These are phyloP conservation scores for Galerucella nymphaeae DNA, from an alignment of 2,888 invertebrate species.

Conservation along the genomic window DNA sequence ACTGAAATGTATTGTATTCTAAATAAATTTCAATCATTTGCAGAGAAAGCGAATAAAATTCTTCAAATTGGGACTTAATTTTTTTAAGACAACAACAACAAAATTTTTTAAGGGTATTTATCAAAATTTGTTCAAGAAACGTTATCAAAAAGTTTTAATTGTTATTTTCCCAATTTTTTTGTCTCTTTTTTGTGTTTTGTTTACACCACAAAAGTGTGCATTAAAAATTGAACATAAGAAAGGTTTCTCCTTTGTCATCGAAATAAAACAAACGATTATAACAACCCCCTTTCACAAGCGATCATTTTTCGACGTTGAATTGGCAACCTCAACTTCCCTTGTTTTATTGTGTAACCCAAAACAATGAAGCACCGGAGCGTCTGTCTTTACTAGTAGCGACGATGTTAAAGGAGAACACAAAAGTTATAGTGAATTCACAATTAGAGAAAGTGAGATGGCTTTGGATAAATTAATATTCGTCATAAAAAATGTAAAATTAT, in stretches of 20 bases:
- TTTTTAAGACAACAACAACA: too few relatives aligned
- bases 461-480: too few relatives aligned
- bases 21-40: too few relatives aligned
- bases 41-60: too few relatives aligned
- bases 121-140: too few relatives aligned
- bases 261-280: conserved; percentile 23
- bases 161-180: too few relatives aligned
- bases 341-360: conserved; percentile 14
- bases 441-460: neutral
- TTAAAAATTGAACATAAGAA: conserved; percentile 12
- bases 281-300: conserved; percentile 7
- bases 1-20: too few relatives aligned
- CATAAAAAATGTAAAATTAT: neutral
- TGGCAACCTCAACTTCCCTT: conserved; percentile 10
- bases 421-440: neutral
- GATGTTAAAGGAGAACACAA: neutral
- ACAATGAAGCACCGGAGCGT: conserved; percentile 8
- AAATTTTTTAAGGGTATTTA: too few relatives aligned
- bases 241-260: conserved; percentile 7
- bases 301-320: conserved; percentile 20
- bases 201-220: neutral
- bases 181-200: too few relatives aligned
- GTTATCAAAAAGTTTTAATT: too few relatives aligned
- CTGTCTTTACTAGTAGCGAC: conserved; percentile 9
- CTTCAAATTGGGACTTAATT: too few relatives aligned